Conservation (phyloP, 2,888 invertebrate genomes). For the Drosophila diplacantha region DNA sequence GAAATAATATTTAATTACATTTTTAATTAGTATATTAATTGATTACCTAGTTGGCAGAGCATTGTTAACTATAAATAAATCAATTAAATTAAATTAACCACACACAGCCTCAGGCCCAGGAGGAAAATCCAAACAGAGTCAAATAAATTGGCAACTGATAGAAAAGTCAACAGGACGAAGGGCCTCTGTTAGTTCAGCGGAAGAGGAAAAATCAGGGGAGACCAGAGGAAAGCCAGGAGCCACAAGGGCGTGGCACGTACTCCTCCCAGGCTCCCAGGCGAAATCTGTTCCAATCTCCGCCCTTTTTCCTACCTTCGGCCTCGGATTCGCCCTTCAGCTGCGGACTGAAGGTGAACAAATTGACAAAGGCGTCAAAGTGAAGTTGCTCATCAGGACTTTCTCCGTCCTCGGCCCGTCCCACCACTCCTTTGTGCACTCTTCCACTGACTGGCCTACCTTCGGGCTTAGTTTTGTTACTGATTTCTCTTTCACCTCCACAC, state of each 20-base stretch:
- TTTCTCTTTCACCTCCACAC: conserved; percentile 21
- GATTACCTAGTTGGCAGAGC: not conserved
- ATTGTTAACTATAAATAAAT: not conserved
- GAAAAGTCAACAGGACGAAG: conserved; percentile 51
- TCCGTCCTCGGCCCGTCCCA: not conserved
- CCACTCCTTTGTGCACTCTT: conserved; percentile 4
- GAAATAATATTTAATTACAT: not conserved
- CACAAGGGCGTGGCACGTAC: conserved; percentile 15
- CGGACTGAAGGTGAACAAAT: conserved; percentile 56
- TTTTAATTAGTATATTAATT: not conserved
- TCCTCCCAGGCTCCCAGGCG: not conserved
- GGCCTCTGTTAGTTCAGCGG: conserved; percentile 13
- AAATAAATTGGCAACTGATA: conserved; percentile 64
- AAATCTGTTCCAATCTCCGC: not conserved
- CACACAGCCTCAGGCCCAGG: conserved; percentile 12
- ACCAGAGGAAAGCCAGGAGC: not conserved
- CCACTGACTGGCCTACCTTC: not conserved
- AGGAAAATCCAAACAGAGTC: conserved; percentile 50
- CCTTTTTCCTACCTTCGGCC: not conserved
- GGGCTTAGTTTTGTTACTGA: conserved; percentile 27
- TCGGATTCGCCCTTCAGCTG: conserved; percentile 26
- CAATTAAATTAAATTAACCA: not conserved
- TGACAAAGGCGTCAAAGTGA: conserved; percentile 59
- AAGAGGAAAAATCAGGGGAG: conserved; percentile 2
- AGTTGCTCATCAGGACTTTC: conserved; percentile 42